A percentile compares a stretch with the other conserved stretches of the same genome.
These are phyloP conservation scores for Calcarius lapponicus DNA, from an alignment of 2,797 vertebrate species.

Conservation along the genomic window DNA sequence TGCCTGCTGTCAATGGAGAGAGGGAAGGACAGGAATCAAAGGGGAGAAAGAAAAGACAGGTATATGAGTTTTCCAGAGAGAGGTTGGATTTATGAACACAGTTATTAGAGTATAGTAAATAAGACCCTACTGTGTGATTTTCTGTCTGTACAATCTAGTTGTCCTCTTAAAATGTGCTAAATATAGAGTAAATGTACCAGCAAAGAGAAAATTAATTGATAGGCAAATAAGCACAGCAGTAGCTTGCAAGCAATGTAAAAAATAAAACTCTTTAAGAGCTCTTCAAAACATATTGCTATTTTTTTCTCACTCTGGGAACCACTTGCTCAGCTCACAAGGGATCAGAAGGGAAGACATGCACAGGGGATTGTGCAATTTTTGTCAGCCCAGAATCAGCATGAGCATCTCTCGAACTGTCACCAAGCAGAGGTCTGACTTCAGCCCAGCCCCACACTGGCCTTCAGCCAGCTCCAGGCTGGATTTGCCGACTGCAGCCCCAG, in stretches of 20 bases:
- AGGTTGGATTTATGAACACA: slow-evolving; percentile 60
- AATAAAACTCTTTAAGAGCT: slow-evolving; percentile 46
- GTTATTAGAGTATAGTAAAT: slow-evolving; percentile 60
- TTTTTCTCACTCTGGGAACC: slow-evolving; percentile 29
- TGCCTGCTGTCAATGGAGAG: background rate
- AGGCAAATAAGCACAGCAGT: slow-evolving; percentile 73
- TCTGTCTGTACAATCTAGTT: slow-evolving; percentile 57
- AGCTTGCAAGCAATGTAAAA: slow-evolving; percentile 45
- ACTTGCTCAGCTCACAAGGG: background rate
- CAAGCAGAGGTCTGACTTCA: background rate
- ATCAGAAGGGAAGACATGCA: background rate
- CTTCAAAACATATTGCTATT: slow-evolving; percentile 42
- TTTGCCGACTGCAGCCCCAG: background rate
- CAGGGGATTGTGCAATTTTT: background rate
- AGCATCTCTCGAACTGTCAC: background rate
- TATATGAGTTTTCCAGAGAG: slow-evolving; percentile 31
- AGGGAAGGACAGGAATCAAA: slow-evolving; percentile 11
- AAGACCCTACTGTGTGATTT: slow-evolving; percentile 63
- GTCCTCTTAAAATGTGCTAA: slow-evolving; percentile 68
- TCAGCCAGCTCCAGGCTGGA: background rate
- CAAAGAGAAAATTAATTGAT: slow-evolving; percentile 70
- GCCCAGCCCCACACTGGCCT: background rate
- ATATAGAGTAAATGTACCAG: slow-evolving; percentile 69
- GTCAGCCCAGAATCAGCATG: background rate
- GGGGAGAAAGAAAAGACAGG: slow-evolving; percentile 2